Percentiles rank a stretch among this genome's conserved stretches.
Evolutionary conservation across 2,888 invertebrate species (phyloP).

Genomic region (Timandra comae): DNA sequence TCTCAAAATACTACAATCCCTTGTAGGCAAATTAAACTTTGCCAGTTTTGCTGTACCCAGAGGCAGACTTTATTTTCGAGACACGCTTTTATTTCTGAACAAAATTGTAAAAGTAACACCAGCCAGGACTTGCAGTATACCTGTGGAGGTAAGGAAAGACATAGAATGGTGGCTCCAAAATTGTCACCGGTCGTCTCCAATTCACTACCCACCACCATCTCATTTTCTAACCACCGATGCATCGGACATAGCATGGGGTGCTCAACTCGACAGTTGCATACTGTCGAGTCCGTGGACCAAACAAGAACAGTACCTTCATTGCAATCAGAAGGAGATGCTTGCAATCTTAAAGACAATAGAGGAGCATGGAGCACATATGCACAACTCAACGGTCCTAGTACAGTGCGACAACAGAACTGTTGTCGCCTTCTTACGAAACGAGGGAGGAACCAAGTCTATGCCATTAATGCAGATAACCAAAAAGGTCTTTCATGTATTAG

Average conservation of each 20-base stretch:
- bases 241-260: slow-evolving; percentile 5
- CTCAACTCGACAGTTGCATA: slow-evolving; percentile 1
- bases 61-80: slow-evolving; percentile 4
- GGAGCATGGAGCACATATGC: not conserved
- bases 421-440: slow-evolving; percentile 1
- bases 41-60: slow-evolving; percentile 5
- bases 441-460: slow-evolving; percentile 2
- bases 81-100: not conserved
- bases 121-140: not conserved
- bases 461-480: not conserved
- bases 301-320: slow-evolving; percentile 1
- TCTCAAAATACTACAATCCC: slow-evolving; percentile 1
- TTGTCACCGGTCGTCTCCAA: not conserved
- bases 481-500: not conserved
- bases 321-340: slow-evolving; percentile 5
- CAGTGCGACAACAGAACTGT: slow-evolving; percentile 6
- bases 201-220: slow-evolving; percentile 1
- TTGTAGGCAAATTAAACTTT: slow-evolving; percentile 5
- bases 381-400: not conserved
- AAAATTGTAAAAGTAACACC: not conserved
- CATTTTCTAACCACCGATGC: slow-evolving; percentile 9
- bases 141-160: not conserved
- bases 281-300: not conserved
- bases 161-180: slow-evolving; percentile 2
- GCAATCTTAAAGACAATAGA: slow-evolving; percentile 1